A percentile compares a stretch with the other conserved stretches of the same genome.
Evolutionary conservation across 2,113 vertebrate species (phyloP).

Genomic region (Vulpes ferrilata): DNA sequence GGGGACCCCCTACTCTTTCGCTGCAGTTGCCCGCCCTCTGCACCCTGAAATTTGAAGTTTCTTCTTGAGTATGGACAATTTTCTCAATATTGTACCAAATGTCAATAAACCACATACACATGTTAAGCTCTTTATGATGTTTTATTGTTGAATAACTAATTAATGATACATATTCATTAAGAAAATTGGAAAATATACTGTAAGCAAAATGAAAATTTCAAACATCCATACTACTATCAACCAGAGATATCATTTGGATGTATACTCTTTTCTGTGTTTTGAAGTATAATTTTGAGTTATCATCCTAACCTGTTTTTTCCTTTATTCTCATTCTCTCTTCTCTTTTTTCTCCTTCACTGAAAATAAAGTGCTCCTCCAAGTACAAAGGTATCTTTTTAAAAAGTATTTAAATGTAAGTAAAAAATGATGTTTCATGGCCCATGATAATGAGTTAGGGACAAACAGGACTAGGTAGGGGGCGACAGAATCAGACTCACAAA

Average conservation of each 20-base stretch:
- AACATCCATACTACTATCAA: not conserved
- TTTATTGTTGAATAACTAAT: not conserved
- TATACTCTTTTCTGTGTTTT: not conserved
- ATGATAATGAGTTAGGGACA: not conserved
- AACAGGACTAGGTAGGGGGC: too few relatives aligned
- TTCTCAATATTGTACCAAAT: constrained; percentile 3
- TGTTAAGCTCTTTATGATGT: not conserved
- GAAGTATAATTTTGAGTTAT: not conserved
- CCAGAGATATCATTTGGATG: not conserved
- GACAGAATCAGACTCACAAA: too few relatives aligned
- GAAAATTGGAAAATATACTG: constrained; percentile 10
- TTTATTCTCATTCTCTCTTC: not conserved
- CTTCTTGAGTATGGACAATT: not conserved
- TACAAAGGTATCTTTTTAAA: not conserved
- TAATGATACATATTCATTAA: not conserved
- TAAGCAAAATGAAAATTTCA: not conserved
- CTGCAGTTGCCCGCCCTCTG: too few relatives aligned
- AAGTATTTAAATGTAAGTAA: not conserved
- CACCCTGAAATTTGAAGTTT: not conserved
- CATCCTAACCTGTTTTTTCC: not conserved
- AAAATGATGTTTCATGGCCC: not conserved
- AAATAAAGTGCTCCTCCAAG: not conserved
- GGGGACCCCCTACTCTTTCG: too few relatives aligned
- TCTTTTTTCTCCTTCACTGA: not conserved
- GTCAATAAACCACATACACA: not conserved